Percentiles rank a stretch among this genome's conserved stretches.
phyloP scores from a whole-genome alignment of 2,113 vertebrate species.

The Tupaia tana region DNA sequence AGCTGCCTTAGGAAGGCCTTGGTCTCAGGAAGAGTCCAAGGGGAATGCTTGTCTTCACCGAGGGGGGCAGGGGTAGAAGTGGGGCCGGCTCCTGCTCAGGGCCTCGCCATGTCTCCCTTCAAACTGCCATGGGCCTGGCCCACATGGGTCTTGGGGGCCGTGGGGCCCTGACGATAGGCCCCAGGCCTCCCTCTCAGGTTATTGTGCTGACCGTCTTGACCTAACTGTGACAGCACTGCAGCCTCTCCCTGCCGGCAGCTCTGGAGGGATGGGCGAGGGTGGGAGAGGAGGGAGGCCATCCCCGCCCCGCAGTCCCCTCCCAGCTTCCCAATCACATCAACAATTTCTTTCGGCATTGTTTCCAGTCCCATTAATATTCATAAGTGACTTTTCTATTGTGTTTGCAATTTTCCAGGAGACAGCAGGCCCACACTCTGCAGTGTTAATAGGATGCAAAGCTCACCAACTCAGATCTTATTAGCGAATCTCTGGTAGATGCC shows the following conservation, averaged over 20 bases:
- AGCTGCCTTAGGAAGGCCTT: not conserved
- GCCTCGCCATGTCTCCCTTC: not conserved
- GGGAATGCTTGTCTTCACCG: not conserved
- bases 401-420: slow-evolving; percentile 85
- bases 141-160: not conserved
- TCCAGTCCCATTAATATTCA: slow-evolving; percentile 86
- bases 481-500: slow-evolving; percentile 79
- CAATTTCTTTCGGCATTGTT: slow-evolving; percentile 80
- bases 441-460: slow-evolving; percentile 85
- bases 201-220: not conserved
- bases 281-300: not conserved
- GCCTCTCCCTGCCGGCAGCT: not conserved
- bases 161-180: not conserved
- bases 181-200: not conserved
- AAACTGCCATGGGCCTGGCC: not conserved
- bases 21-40: not conserved
- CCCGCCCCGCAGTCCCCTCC: not conserved
- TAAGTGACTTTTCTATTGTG: slow-evolving; percentile 80
- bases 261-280: not conserved
- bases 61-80: not conserved
- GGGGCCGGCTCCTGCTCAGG: not conserved
- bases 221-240: slow-evolving; percentile 17
- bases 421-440: slow-evolving; percentile 72
- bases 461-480: slow-evolving; percentile 86
- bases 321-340: slow-evolving; percentile 64